Conservation (phyloP, 2,888 invertebrate species). For the Calephelis perditalis region DNA sequence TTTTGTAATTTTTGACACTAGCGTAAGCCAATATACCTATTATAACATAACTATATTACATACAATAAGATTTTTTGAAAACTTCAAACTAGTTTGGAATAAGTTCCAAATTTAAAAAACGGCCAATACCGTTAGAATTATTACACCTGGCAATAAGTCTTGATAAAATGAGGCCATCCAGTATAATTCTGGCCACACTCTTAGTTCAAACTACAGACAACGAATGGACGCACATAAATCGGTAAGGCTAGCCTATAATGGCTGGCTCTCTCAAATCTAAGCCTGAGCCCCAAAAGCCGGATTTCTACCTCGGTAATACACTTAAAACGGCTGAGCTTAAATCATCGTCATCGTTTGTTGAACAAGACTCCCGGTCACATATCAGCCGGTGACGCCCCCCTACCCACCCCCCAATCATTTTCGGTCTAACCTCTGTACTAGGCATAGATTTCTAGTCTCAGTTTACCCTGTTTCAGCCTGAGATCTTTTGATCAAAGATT, state of each 20-base stretch:
- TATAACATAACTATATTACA: no score
- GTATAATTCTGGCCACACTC: constrained; percentile 16
- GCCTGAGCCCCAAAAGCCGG: constrained; percentile 68
- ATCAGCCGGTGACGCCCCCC: constrained; percentile 62
- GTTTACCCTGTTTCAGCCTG: constrained; percentile 8
- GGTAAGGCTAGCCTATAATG: constrained; percentile 58
- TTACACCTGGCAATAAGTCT: background rate
- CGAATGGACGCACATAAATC: constrained; percentile 59
- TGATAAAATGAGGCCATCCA: constrained; percentile 9
- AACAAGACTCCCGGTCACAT: constrained; percentile 78
- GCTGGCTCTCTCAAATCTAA: constrained; percentile 70
- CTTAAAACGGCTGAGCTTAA: constrained; percentile 77
- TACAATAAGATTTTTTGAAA: no score
- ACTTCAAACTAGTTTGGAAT: background rate
- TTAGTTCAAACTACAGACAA: constrained; percentile 30
- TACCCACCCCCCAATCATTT: constrained; percentile 51
- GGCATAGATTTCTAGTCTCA: constrained; percentile 69
- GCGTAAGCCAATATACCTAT: no score
- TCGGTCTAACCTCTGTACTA: constrained; percentile 51
- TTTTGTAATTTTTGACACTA: no score
- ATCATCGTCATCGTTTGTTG: constrained; percentile 79
- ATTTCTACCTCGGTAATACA: constrained; percentile 74
- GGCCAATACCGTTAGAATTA: background rate
- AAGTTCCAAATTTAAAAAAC: background rate
- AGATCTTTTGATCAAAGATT: constrained; percentile 7